Conservation (phyloP, 2,888 invertebrate genomes). For the Noctua janthe region DNA sequence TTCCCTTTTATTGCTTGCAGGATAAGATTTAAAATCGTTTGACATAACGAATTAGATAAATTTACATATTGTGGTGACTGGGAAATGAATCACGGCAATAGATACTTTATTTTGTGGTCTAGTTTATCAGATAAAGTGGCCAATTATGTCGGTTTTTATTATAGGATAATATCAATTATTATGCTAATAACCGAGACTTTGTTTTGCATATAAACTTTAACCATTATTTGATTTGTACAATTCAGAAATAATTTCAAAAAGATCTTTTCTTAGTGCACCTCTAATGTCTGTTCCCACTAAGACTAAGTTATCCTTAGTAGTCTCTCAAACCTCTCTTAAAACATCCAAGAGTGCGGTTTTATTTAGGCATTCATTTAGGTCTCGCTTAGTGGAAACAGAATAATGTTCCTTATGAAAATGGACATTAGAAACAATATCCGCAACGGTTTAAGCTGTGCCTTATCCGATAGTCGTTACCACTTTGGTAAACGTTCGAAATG, state of each 20-base stretch:
- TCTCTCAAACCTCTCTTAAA: background rate
- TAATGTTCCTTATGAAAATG: background rate
- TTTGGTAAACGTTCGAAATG: background rate
- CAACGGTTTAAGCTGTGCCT: background rate
- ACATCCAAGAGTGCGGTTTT: background rate
- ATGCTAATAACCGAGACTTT: background rate
- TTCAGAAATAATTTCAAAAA: background rate
- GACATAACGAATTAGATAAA: background rate
- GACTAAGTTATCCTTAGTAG: background rate
- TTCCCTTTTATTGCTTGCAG: background rate
- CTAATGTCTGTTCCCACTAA: background rate
- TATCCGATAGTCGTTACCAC: background rate
- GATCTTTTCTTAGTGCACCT: background rate
- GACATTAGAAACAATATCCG: background rate
- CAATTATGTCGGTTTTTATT: conserved; percentile 21
- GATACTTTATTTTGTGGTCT: conserved; percentile 22
- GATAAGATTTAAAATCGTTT: conserved; percentile 26
- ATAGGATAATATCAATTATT: background rate
- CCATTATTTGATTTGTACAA: background rate
- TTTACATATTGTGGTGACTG: conserved; percentile 8
- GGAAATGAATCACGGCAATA: conserved; percentile 14
- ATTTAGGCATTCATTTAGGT: background rate
- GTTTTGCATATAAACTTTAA: too few species aligned
- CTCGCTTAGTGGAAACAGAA: background rate
- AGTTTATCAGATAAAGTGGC: background rate